A percentile compares a stretch with the other conserved stretches of the same genome.
These are phyloP conservation scores for Zaprionus camerounensis DNA, from an alignment of 1,140 invertebrate species.

Conservation along the genomic window DNA sequence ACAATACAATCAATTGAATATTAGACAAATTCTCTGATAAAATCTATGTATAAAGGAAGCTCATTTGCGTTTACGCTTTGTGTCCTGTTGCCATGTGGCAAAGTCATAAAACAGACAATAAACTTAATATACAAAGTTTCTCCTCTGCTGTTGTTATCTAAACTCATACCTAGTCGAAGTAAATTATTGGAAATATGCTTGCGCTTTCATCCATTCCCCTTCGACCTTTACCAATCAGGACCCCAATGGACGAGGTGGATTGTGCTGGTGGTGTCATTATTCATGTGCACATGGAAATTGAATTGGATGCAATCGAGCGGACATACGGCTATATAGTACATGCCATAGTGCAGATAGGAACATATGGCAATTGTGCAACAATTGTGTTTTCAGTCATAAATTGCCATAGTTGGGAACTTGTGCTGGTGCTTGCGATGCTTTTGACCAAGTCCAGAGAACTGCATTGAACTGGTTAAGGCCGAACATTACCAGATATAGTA, in stretches of 20 bases:
- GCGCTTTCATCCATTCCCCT: slow-evolving; percentile 11
- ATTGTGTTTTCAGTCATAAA: slow-evolving; percentile 43
- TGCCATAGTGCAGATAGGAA: background rate
- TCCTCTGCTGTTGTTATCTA: slow-evolving; percentile 5
- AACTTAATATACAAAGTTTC: slow-evolving; percentile 8
- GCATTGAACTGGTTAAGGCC: slow-evolving; percentile 53
- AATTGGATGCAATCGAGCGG: slow-evolving; percentile 20
- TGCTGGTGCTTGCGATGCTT: slow-evolving; percentile 33
- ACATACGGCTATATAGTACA: slow-evolving; percentile 2
- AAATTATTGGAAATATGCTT: slow-evolving; percentile 26
- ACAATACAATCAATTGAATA: background rate
- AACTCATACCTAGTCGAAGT: slow-evolving; percentile 11
- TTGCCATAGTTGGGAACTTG: slow-evolving; percentile 33
- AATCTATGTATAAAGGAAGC: background rate
- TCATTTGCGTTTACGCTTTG: background rate
- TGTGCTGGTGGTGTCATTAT: slow-evolving; percentile 21
- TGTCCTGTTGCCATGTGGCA: background rate
- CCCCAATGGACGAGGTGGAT: background rate
- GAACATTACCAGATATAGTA: slow-evolving; percentile 42
- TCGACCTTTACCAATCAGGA: background rate
- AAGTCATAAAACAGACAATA: slow-evolving; percentile 12
- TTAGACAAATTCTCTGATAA: background rate
- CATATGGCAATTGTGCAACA: slow-evolving; percentile 35
- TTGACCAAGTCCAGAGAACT: slow-evolving; percentile 55
- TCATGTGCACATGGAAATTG: slow-evolving; percentile 36